phyloP scores from a whole-genome alignment of 1,140 invertebrate genomes.

The Gonioctena quinquepunctata region DNA sequence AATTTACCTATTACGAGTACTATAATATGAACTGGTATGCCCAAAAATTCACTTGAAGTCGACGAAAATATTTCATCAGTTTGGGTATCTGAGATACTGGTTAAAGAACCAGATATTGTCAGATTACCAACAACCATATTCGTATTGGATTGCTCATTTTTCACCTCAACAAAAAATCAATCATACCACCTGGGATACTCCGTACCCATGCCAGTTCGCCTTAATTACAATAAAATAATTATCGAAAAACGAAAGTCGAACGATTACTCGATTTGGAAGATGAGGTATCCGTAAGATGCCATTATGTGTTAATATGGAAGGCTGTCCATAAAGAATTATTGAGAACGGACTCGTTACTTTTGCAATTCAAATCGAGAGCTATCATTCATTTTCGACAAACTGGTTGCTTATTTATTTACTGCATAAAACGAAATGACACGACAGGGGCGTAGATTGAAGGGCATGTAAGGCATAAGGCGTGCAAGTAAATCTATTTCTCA shows the following conservation, averaged over 20 bases:
- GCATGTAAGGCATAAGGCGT: not conserved
- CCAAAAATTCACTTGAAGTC: no score
- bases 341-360: not conserved
- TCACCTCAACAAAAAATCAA: not conserved
- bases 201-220: not conserved
- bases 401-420: not conserved
- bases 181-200: not conserved
- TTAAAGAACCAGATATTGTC: not conserved
- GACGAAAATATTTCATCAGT: no score
- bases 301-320: not conserved
- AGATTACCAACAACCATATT: not conserved
- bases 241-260: not conserved
- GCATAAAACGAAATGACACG: not conserved
- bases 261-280: not conserved
- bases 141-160: not conserved
- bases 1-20: no score
- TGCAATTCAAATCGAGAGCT: not conserved
- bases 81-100: no score
- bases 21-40: no score
- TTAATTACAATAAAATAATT: not conserved
- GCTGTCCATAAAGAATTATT: not conserved
- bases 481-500: no score
- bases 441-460: not conserved
- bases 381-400: not conserved
- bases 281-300: not conserved